Conservation (phyloP, 2,888 invertebrate species). For the Liopterus haemorrhoidalis region DNA sequence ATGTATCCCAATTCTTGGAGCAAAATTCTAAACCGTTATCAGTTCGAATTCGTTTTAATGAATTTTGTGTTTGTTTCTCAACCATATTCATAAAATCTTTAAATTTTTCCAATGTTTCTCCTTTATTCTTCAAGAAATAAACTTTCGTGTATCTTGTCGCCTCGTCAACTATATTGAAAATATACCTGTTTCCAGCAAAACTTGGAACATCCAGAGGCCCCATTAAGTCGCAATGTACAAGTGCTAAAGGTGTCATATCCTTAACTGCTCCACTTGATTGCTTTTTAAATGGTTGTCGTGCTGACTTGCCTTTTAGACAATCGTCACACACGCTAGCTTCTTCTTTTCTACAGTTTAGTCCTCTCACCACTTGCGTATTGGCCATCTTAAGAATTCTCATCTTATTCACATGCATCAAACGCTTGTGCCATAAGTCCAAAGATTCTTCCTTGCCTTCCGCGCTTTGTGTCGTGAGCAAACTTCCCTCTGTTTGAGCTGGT, state of each 20-base stretch:
- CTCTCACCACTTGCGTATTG: too few species aligned
- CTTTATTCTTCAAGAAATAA: background rate
- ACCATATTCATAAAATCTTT: background rate
- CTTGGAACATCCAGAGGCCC: background rate
- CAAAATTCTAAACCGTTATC: conserved; percentile 17
- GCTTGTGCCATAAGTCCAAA: too few species aligned
- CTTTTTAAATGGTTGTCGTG: conserved; percentile 21
- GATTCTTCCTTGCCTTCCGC: too few species aligned
- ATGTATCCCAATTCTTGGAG: conserved; percentile 12
- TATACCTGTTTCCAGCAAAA: background rate
- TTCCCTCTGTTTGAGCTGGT: too few species aligned
- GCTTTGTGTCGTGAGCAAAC: too few species aligned
- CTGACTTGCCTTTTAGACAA: conserved; percentile 23
- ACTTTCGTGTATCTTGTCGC: background rate
- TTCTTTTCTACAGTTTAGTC: too few species aligned
- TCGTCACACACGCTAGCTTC: too few species aligned
- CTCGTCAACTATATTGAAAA: background rate
- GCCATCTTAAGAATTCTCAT: too few species aligned
- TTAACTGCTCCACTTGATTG: background rate
- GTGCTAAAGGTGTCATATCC: background rate
- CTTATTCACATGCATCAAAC: too few species aligned
- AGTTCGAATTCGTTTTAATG: conserved; percentile 4
- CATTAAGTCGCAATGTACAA: conserved; percentile 2
- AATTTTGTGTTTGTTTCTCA: conserved; percentile 9
- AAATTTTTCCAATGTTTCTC: background rate